phyloP scores from a whole-genome alignment of 2,888 invertebrate genomes.

The Xylocampa areola region DNA sequence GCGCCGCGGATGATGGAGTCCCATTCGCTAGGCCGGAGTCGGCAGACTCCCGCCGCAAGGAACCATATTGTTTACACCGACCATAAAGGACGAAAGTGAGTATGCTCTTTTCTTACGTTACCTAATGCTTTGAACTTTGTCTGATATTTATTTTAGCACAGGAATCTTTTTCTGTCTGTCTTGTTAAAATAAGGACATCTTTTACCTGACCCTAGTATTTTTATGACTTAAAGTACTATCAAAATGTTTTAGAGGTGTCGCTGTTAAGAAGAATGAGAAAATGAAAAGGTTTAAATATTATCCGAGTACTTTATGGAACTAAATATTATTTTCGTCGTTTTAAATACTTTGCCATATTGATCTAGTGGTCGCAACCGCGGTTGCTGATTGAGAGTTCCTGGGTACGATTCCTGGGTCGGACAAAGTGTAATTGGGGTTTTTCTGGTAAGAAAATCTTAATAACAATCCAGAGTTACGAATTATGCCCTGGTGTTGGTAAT shows the following conservation, averaged over 20 bases:
- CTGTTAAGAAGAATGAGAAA: slow-evolving; percentile 3
- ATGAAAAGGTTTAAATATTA: slow-evolving; percentile 7
- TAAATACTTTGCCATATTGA: too few species aligned
- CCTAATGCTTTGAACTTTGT: background rate
- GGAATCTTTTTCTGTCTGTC: slow-evolving; percentile 1
- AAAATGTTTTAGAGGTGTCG: slow-evolving; percentile 15
- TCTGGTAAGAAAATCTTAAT: too few species aligned
- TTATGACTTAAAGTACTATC: slow-evolving; percentile 12
- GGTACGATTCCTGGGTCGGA: too few species aligned
- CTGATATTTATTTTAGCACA: slow-evolving; percentile 1
- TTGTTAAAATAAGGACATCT: slow-evolving; percentile 11
- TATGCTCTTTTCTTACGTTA: slow-evolving; percentile 53
- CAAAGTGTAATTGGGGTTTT: too few species aligned
- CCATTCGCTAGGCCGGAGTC: slow-evolving; percentile 75
- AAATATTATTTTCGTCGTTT: too few species aligned
- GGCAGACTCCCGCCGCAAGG: slow-evolving; percentile 81
- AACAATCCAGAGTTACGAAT: too few species aligned
- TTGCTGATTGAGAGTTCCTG: too few species aligned
- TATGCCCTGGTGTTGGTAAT: too few species aligned
- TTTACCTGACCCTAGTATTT: background rate
- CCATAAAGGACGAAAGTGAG: slow-evolving; percentile 88
- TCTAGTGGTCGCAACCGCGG: too few species aligned
- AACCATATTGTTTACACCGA: slow-evolving; percentile 89
- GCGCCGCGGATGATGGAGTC: slow-evolving; percentile 75
- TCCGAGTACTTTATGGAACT: too few species aligned